Conservation (phyloP, 2,888 invertebrate genomes). For the Periphyllus acericola region DNA sequence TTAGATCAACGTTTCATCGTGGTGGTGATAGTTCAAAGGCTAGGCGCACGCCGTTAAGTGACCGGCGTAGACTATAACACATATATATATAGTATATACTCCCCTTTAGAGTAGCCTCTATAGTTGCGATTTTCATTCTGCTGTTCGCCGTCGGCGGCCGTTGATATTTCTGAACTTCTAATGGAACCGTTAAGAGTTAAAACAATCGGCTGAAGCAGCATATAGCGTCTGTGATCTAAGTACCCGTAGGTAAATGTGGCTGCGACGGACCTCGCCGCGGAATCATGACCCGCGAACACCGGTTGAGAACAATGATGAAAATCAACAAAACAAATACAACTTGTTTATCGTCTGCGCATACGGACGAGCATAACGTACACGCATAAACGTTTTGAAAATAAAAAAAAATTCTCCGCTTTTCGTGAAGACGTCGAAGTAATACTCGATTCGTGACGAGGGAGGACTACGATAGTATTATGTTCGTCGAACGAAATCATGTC, state of each 20-base stretch:
- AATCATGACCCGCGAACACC: not conserved
- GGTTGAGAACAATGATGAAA: too few relatives aligned
- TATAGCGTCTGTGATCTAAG: not conserved
- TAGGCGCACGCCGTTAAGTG: not conserved
- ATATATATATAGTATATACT: not conserved
- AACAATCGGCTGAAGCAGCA: not conserved
- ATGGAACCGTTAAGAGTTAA: conserved; percentile 1
- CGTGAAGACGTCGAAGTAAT: too few relatives aligned
- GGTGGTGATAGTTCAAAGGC: not conserved
- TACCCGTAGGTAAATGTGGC: too few relatives aligned
- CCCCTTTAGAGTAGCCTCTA: not conserved
- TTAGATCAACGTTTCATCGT: too few relatives aligned
- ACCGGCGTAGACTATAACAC: not conserved
- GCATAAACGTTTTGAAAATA: not conserved
- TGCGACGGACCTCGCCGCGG: not conserved
- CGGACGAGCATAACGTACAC: not conserved
- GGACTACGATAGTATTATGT: too few relatives aligned
- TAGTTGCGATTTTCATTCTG: not conserved
- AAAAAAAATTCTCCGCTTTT: too few relatives aligned
- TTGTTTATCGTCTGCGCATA: not conserved
- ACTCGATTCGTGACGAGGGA: too few relatives aligned
- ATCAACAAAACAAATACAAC: not conserved
- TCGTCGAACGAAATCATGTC: too few relatives aligned
- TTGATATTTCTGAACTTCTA: not conserved
- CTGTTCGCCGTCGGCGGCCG: not conserved